These are phyloP conservation scores for Drosophila tropicalis DNA, from an alignment of 1,140 invertebrate species.

Conservation along the genomic window DNA sequence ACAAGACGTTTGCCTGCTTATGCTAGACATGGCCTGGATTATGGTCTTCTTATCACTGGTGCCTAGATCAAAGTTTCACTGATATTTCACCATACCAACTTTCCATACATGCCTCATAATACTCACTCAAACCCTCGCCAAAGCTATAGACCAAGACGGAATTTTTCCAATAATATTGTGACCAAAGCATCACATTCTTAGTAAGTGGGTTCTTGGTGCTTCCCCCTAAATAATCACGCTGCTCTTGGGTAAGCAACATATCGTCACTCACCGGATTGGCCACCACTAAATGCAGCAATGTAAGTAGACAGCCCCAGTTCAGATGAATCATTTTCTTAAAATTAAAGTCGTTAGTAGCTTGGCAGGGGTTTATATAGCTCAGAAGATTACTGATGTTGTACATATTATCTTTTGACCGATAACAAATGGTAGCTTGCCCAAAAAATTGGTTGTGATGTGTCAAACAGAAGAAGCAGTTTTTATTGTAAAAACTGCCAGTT, in stretches of 20 bases:
- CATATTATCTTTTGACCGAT: too few relatives aligned
- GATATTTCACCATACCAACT: not conserved
- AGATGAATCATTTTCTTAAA: too few relatives aligned
- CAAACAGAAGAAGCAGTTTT: too few relatives aligned
- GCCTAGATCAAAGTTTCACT: not conserved
- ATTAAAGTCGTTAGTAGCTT: too few relatives aligned
- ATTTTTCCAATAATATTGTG: slow-evolving; percentile 44
- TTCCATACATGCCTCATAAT: too few relatives aligned
- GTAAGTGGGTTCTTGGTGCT: not conserved
- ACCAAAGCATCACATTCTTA: slow-evolving; percentile 23
- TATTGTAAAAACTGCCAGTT: too few relatives aligned
- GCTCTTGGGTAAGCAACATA: slow-evolving; percentile 26
- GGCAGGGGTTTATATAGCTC: too few relatives aligned
- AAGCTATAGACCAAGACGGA: slow-evolving; percentile 47
- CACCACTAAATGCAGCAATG: too few relatives aligned
- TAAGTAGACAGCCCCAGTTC: too few relatives aligned
- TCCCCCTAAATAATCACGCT: slow-evolving; percentile 12
- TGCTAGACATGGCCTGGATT: slow-evolving; percentile 33
- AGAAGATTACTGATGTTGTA: too few relatives aligned
- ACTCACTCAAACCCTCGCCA: slow-evolving; percentile 37
- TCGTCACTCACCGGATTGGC: slow-evolving; percentile 15
- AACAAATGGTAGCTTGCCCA: too few relatives aligned
- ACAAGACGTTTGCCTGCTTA: slow-evolving; percentile 37
- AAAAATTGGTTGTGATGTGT: too few relatives aligned
- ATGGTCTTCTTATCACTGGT: slow-evolving; percentile 1